Conservation (phyloP, 2,888 invertebrate genomes). For the Trilocha varians region DNA sequence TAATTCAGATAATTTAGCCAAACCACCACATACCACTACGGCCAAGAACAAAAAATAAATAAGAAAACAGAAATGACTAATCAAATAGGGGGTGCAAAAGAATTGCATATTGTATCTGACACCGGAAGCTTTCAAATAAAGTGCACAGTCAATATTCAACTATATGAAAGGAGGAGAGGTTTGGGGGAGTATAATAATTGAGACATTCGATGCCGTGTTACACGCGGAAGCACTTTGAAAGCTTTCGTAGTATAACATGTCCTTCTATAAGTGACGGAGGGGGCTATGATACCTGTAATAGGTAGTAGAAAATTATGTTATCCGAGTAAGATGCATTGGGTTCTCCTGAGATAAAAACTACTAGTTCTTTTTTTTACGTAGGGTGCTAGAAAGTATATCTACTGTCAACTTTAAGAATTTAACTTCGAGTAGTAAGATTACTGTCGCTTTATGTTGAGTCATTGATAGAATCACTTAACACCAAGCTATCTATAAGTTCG, state of each 20-base stretch:
- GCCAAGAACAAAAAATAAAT: too few species aligned
- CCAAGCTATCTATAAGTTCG: too few species aligned
- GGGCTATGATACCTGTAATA: not conserved
- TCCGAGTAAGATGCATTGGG: not conserved
- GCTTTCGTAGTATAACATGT: not conserved
- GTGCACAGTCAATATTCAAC: slow-evolving; percentile 59
- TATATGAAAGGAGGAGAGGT: slow-evolving; percentile 15
- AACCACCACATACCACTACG: too few species aligned
- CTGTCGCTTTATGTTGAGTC: too few species aligned
- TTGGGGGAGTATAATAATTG: not conserved
- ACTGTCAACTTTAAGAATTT: too few species aligned
- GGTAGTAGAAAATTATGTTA: too few species aligned
- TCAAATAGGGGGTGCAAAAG: not conserved
- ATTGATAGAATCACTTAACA: too few species aligned
- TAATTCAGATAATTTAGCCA: too few species aligned
- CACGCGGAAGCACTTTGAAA: not conserved
- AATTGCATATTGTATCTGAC: slow-evolving; percentile 11
- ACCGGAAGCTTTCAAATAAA: slow-evolving; percentile 55
- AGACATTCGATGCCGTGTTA: not conserved
- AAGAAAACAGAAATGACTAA: not conserved
- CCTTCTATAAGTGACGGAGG: not conserved
- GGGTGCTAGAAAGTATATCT: too few species aligned
- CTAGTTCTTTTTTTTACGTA: too few species aligned
- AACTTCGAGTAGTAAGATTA: too few species aligned
- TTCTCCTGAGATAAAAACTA: too few species aligned